Percentiles rank a stretch among this genome's conserved stretches.
phyloP scores from a whole-genome alignment of 2,113 vertebrate species.

The Sturnus vulgaris region DNA sequence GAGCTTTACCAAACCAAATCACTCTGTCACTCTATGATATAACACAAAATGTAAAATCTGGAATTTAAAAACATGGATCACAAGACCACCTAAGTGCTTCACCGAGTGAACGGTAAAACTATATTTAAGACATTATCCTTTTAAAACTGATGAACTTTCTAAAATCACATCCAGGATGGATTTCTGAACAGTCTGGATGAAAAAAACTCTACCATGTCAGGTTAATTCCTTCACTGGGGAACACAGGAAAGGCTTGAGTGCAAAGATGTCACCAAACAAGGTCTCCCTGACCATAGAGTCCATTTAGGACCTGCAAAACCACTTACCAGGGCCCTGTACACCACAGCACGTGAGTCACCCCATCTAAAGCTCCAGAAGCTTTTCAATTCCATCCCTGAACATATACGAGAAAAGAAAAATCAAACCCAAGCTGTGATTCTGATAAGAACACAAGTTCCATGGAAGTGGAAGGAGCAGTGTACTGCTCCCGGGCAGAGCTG shows the following conservation, averaged over 20 bases:
- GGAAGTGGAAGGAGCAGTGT: background rate
- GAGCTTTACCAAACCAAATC: background rate
- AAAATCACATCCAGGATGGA: background rate
- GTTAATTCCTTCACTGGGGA: background rate
- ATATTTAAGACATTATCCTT: background rate
- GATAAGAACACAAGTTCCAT: too few relatives aligned
- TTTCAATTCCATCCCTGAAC: background rate
- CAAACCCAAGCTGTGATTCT: background rate
- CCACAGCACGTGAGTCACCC: background rate
- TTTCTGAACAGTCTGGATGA: background rate
- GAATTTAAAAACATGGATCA: background rate
- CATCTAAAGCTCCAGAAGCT: background rate
- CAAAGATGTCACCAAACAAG: background rate
- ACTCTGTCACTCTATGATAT: background rate
- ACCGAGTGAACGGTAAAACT: background rate
- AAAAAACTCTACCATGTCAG: background rate
- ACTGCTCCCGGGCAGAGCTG: fast-evolving
- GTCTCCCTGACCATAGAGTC: background rate
- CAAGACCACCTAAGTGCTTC: background rate
- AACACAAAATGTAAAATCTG: background rate
- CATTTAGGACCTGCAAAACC: background rate
- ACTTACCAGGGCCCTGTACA: background rate
- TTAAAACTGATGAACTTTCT: background rate
- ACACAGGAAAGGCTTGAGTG: background rate
- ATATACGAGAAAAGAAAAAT: fast-evolving